phyloP scores from a whole-genome alignment of 2,113 vertebrate species.

The Macquaria ambigua region DNA sequence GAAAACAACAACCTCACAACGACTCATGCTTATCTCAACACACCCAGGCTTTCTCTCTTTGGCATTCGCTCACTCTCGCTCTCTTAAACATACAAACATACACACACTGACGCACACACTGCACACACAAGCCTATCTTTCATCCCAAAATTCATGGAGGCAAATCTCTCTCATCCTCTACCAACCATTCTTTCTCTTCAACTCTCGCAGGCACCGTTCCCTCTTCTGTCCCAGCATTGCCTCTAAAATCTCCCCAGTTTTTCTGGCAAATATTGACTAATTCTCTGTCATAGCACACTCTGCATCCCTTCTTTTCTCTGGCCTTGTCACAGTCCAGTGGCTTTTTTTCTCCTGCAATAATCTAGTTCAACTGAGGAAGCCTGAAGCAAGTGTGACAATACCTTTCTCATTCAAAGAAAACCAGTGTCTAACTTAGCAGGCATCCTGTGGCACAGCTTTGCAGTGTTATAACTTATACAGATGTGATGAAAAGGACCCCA shows the following conservation, averaged over 20 bases:
- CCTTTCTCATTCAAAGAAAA: slow-evolving; percentile 19
- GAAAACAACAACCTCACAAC: slow-evolving; percentile 66
- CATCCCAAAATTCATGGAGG: slow-evolving; percentile 71
- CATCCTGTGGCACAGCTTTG: background rate
- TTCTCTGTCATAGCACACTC: slow-evolving; percentile 30
- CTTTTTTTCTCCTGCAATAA: slow-evolving; percentile 34
- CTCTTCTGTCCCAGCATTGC: slow-evolving; percentile 33
- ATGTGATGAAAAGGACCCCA: background rate
- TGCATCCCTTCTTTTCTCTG: slow-evolving; percentile 14
- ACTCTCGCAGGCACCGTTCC: slow-evolving; percentile 56
- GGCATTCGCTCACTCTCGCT: slow-evolving; percentile 64
- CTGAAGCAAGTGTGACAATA: slow-evolving; percentile 11
- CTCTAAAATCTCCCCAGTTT: slow-evolving; percentile 38
- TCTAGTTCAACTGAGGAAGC: slow-evolving; percentile 23
- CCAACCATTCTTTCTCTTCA: slow-evolving; percentile 69
- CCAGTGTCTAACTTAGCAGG: background rate
- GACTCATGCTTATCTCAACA: slow-evolving; percentile 81
- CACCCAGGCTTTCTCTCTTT: slow-evolving; percentile 76
- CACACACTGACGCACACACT: slow-evolving; percentile 19
- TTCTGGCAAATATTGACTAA: slow-evolving; percentile 41
- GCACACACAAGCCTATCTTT: slow-evolving; percentile 62
- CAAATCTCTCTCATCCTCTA: slow-evolving; percentile 77
- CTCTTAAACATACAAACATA: slow-evolving; percentile 33
- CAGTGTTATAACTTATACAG: background rate
- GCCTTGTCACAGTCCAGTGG: slow-evolving; percentile 13